Base-by-base conservation (phyloP, 2,888 invertebrate species). In the Malacosoma neustria region DNA sequence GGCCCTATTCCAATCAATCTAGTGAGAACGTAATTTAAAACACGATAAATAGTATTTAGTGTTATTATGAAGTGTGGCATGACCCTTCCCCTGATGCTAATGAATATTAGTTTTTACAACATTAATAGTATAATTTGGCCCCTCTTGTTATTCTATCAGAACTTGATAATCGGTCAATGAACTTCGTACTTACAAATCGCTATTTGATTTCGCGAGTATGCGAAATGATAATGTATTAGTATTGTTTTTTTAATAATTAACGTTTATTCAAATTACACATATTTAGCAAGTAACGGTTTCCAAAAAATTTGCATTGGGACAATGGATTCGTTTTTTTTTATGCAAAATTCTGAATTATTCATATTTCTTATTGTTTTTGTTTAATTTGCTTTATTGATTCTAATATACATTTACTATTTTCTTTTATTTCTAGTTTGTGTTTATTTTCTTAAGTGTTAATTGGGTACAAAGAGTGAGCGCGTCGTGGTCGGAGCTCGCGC, bases 381-480 rank as follows among this genome's bases (percentile, higher is more conserved):
- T n/a, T n/a, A n/a, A n/a, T n/a, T n/a, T n/a, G n/a, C n/a, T n/a
- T n/a, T n/a, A n/a, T n/a, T n/a, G n/a, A n/a, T n/a, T n/a, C n/a
- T n/a, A n/a, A n/a, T n/a, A n/a, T n/a, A n/a, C n/a, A n/a, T n/a
- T n/a, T n/a, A n/a, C n/a, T n/a, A n/a, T n/a, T n/a, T n/a, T n/a
- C n/a, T 2, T 22, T 22, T 22, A 6, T 22, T 22, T 22, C 22
- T 22, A 7, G 22, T 42, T 29, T 54, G 50, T 55, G 56, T 58
- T 61, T 62, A 53, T 50, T 72, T 71, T 72, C 72, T 62, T 63
- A 72, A 52, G 47, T 58, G 58, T 62, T 84, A 82, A 82, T 82
- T 80, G 81, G 81, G 81, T 80, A 72, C 81, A 82, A 84, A 84
- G 85, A 79, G 22, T 80, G 80, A 76, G 60, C 55, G 22, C 22